Base-by-base conservation (phyloP, 2,797 vertebrate genomes). In the Lindbergichthys nudifrons region DNA sequence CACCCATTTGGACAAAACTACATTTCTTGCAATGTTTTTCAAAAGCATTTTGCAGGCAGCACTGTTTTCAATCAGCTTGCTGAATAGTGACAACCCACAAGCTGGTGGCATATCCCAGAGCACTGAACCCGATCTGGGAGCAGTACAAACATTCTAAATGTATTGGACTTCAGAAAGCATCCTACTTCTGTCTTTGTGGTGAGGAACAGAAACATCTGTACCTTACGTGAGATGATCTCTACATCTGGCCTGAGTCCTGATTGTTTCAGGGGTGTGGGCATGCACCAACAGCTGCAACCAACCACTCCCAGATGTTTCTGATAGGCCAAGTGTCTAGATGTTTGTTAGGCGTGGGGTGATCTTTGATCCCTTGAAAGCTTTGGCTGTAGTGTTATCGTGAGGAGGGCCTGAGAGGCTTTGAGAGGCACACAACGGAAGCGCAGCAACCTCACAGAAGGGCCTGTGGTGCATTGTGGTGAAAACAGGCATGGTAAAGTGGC, bases 251-350 rank as follows among this genome's bases (percentile, higher is more conserved):
- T 4, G 60, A 63, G 82, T 87, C 89, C 85, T 70, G 80, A 90
- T 90, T 92, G 84, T 89, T 89, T 84, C 72, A 68, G 70, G 85
- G 90, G 88, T 83, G 93, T 87, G 90, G 92, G 91, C 92, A 92
- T 39, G 45, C 79, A 83, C 85, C 80, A 57, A 86, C 93, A 94
- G 93, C 93, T 93, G 93, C 87, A 73, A 57, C 85, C 90, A 87
- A 91, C 84, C 80, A 68, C 84, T 85, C 88, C 92, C 94, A 95
- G 92, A 94, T 95, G 94, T 92, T 91, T 87, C 85, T 77, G 85
- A 93, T 90, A 84, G 90, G 91, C 85, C 69, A 84, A 76, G 90
- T 91, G 89, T 93, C 90, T 88, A 57, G 79, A 77, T 93, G 93
- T 93, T 94, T 92, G 93, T 91, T 84, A 92, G 86, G 88, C 86